phyloP scores from a whole-genome alignment of 2,888 invertebrate species.

The Liopterus haemorrhoidalis region DNA sequence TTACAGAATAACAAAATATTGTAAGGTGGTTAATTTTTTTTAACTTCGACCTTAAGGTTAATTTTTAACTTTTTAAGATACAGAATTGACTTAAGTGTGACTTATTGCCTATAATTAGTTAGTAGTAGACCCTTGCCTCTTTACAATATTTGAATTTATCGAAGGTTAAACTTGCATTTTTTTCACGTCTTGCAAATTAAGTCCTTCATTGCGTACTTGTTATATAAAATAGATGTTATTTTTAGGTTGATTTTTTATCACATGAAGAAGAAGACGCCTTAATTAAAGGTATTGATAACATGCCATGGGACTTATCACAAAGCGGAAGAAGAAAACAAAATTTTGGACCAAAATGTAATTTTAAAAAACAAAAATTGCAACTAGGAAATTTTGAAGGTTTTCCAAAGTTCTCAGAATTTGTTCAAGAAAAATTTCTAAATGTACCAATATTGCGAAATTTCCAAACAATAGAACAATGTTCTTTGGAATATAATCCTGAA shows the following conservation, averaged over 20 bases:
- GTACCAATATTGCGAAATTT: constrained; percentile 62
- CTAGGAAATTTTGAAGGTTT: constrained; percentile 79
- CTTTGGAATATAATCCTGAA: constrained; percentile 81
- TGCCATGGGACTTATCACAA: constrained; percentile 88
- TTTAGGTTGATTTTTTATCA: constrained; percentile 67
- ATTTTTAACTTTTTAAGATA: too few species aligned
- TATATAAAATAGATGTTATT: too few species aligned
- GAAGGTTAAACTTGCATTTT: too few species aligned
- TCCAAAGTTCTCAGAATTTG: constrained; percentile 69
- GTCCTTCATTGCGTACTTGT: too few species aligned
- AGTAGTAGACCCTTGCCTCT: too few species aligned
- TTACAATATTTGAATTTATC: too few species aligned
- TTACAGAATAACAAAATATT: too few species aligned
- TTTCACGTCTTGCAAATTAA: too few species aligned
- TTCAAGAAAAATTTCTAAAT: constrained; percentile 67
- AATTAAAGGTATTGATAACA: constrained; percentile 63
- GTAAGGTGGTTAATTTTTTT: too few species aligned
- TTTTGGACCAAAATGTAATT: constrained; percentile 97
- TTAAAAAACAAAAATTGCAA: constrained; percentile 83
- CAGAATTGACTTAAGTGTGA: too few species aligned
- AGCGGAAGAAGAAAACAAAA: constrained; percentile 97
- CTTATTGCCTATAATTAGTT: too few species aligned
- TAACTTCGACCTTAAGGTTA: too few species aligned
- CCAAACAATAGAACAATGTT: constrained; percentile 89
- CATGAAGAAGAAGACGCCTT: constrained; percentile 61